Percentiles rank a stretch among this genome's conserved stretches.
These are phyloP conservation scores for Microplitis demolitor DNA, from an alignment of 1,140 invertebrate species.

Conservation along the genomic window DNA sequence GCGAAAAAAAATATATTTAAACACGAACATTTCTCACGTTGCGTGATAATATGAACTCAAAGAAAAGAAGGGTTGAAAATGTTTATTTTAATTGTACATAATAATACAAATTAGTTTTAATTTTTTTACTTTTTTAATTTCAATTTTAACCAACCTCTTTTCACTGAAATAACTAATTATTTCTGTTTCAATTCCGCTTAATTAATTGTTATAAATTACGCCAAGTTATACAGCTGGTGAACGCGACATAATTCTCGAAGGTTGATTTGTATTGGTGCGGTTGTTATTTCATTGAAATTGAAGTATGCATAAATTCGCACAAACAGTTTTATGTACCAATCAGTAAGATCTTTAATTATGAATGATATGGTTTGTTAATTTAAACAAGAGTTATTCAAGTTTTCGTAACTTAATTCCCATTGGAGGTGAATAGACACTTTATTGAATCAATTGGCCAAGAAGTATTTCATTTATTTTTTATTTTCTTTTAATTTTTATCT, in stretches of 20 bases:
- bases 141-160: too few relatives aligned
- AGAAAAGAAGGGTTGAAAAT: too few relatives aligned
- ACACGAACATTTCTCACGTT: neutral
- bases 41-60: neutral
- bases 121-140: too few relatives aligned
- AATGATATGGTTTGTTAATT: constrained; percentile 39
- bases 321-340: neutral
- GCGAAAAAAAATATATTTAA: too few relatives aligned
- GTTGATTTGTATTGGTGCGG: neutral
- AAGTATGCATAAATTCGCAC: neutral
- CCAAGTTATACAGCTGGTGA: neutral
- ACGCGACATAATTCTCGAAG: constrained; percentile 5
- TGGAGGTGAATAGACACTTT: too few relatives aligned
- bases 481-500: too few relatives aligned
- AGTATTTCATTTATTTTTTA: constrained; percentile 14
- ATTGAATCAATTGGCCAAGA: neutral
- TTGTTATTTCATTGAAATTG: neutral
- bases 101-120: too few relatives aligned
- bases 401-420: neutral
- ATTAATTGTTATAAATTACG: too few relatives aligned
- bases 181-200: too few relatives aligned
- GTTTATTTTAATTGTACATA: too few relatives aligned
- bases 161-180: too few relatives aligned
- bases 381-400: constrained; percentile 40
- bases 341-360: constrained; percentile 32